phyloP scores from a whole-genome alignment of 1,140 invertebrate species.

The Helicoverpa armigera region DNA sequence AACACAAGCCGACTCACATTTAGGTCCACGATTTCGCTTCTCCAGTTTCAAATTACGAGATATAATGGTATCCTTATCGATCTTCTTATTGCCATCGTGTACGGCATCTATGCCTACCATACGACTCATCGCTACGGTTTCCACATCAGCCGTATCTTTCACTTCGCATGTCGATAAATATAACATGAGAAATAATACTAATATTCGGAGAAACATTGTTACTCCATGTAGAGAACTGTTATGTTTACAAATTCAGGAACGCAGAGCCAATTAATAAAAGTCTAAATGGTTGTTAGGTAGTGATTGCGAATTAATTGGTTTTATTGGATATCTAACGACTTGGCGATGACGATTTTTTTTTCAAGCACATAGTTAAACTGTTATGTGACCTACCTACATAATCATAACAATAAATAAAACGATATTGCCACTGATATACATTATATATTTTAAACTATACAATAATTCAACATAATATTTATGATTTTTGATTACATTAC shows the following conservation, averaged over 20 bases:
- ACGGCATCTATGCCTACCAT: conserved; percentile 66
- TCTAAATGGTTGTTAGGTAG: conserved; percentile 26
- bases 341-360: too few species aligned
- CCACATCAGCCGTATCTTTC: background rate
- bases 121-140: conserved; percentile 35
- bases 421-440: background rate
- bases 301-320: background rate
- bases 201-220: background rate
- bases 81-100: conserved; percentile 57
- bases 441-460: background rate
- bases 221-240: background rate
- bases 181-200: conserved; percentile 6
- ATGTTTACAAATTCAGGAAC: background rate
- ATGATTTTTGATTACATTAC: background rate
- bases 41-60: conserved; percentile 68
- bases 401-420: too few species aligned
- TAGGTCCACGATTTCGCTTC: conserved; percentile 51
- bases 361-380: too few species aligned
- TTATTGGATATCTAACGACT: too few species aligned
- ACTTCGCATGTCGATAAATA: background rate
- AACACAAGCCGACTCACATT: conserved; percentile 53
- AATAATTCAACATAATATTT: background rate
- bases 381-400: too few species aligned
- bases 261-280: background rate
- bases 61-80: conserved; percentile 74